Conservation (phyloP, 2,888 invertebrate genomes). For the Timema cristinae region DNA sequence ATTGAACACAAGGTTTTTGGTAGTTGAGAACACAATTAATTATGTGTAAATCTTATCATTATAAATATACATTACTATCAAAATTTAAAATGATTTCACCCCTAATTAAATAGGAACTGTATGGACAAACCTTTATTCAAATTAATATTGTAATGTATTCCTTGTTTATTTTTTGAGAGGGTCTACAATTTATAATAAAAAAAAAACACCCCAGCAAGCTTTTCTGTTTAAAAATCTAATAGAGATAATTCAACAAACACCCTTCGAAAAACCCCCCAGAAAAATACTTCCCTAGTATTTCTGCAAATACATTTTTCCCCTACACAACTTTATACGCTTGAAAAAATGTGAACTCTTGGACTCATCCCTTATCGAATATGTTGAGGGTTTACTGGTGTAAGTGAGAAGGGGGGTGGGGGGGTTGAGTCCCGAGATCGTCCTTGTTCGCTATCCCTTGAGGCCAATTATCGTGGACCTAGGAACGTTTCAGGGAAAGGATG, state of each 20-base stretch:
- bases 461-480: conserved; percentile 14
- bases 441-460: conserved; percentile 20
- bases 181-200: too few relatives aligned
- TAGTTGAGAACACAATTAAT: too few relatives aligned
- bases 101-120: too few relatives aligned
- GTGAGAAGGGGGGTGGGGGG: background rate
- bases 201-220: background rate
- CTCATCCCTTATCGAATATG: conserved; percentile 8
- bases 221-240: conserved; percentile 7
- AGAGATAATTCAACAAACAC: background rate
- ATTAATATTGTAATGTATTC: conserved; percentile 14
- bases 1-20: too few relatives aligned
- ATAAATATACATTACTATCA: too few relatives aligned
- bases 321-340: conserved; percentile 14
- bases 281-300: too few relatives aligned
- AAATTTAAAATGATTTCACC: too few relatives aligned
- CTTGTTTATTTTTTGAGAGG: background rate
- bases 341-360: conserved; percentile 9
- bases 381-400: background rate
- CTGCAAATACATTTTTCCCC: background rate
- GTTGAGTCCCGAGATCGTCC: background rate
- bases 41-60: too few relatives aligned
- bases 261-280: background rate
- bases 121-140: background rate
- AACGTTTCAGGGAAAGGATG: conserved; percentile 11